These are phyloP conservation scores for Larimichthys crocea DNA, from an alignment of 2,113 vertebrate species.

Conservation along the genomic window DNA sequence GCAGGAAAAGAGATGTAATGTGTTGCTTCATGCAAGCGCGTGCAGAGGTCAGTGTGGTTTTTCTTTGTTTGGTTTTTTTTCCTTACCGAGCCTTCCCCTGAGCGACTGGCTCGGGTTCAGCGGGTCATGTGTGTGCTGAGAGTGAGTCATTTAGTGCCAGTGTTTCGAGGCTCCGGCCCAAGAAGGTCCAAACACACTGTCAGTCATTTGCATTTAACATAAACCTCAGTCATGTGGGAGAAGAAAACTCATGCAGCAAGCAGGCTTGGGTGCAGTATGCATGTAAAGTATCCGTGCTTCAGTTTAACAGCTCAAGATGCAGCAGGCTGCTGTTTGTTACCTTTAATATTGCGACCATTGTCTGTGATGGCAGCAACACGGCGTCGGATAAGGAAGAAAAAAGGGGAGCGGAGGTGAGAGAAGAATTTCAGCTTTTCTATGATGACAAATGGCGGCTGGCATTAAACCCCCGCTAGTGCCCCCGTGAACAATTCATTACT, in stretches of 20 bases:
- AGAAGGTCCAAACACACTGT: constrained; percentile 45
- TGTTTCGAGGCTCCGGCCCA: not conserved
- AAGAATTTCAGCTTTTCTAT: constrained; percentile 38
- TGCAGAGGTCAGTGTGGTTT: constrained; percentile 51
- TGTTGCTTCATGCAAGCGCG: constrained; percentile 70
- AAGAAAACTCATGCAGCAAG: constrained; percentile 65
- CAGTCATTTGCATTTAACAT: constrained; percentile 61
- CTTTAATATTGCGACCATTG: constrained; percentile 96
- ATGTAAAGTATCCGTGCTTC: constrained; percentile 16
- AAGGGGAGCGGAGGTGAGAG: constrained; percentile 51
- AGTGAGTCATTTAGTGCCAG: constrained; percentile 37
- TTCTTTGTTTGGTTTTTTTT: not conserved
- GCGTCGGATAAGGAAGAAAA: constrained; percentile 77
- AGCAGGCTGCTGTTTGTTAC: constrained; percentile 86
- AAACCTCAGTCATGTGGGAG: constrained; percentile 9
- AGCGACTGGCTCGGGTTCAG: constrained; percentile 10
- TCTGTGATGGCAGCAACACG: constrained; percentile 86
- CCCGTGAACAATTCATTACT: constrained; percentile 66
- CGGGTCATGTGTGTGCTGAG: constrained; percentile 23
- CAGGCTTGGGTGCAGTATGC: constrained; percentile 41
- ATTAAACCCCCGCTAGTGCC: constrained; percentile 23
- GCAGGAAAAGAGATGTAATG: constrained; percentile 39
- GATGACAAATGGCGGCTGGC: constrained; percentile 64
- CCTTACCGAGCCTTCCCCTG: constrained; percentile 2
- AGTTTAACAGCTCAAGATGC: constrained; percentile 81